A percentile compares a stretch with the other conserved stretches of the same genome.
Evolutionary conservation across 64 coral and sea anemone genomes (phyloP).

Genomic region (Astreopora myriophthalma): DNA sequence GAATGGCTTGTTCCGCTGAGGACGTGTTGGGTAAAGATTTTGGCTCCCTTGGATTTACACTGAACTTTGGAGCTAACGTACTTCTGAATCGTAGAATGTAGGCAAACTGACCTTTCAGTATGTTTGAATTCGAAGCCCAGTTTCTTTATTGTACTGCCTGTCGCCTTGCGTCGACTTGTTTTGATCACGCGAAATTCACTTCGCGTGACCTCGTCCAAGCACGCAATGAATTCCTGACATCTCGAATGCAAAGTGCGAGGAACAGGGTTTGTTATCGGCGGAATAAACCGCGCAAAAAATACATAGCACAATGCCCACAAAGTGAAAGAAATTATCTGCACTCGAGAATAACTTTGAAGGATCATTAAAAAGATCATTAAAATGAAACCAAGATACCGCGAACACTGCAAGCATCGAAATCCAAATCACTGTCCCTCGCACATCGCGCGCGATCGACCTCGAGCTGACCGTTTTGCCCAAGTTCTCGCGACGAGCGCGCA

Average conservation of each 20-base stretch:
- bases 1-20: too few species aligned
- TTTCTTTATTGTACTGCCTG: too few species aligned
- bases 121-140: too few species aligned
- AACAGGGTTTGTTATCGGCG: slow-evolving; percentile 67
- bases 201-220: background rate
- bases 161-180: too few species aligned
- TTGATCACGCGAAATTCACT: background rate
- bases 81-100: too few species aligned
- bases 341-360: slow-evolving; percentile 48
- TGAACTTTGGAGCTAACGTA: too few species aligned
- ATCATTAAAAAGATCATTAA: slow-evolving; percentile 39
- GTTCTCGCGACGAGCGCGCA: slow-evolving; percentile 30
- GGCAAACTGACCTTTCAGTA: too few species aligned
- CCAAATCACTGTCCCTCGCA: slow-evolving; percentile 43
- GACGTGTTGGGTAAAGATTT: too few species aligned
- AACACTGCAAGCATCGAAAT: slow-evolving; percentile 32
- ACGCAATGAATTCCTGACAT: slow-evolving; percentile 55
- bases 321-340: slow-evolving; percentile 24
- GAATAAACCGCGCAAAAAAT: slow-evolving; percentile 41
- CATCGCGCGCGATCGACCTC: slow-evolving; percentile 14
- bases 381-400: slow-evolving; percentile 55
- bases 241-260: slow-evolving; percentile 53
- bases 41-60: too few species aligned
- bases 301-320: slow-evolving; percentile 10
- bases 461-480: background rate